Conservation (phyloP, 2,888 invertebrate genomes). For the Aproaerema taeniolella region DNA sequence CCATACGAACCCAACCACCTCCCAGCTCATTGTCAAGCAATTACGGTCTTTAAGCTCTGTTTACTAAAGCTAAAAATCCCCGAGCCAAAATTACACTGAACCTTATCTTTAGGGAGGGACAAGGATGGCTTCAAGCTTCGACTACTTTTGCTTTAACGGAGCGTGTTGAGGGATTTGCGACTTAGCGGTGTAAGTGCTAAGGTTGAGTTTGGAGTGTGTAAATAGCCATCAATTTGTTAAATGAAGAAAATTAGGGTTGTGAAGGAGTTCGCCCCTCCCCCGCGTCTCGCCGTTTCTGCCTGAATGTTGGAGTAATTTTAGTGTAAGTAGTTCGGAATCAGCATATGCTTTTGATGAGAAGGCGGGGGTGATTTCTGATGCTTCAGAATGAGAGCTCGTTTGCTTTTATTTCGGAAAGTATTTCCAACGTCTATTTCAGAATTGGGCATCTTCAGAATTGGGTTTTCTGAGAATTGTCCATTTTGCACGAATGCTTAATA, state of each 20-base stretch:
- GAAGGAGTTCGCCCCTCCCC: neutral
- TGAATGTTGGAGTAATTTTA: no score
- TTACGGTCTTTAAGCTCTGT: conserved; percentile 49
- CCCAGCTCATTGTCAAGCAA: conserved; percentile 34
- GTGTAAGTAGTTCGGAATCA: no score
- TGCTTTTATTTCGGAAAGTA: no score
- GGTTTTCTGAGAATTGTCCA: no score
- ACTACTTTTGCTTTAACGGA: conserved; percentile 10
- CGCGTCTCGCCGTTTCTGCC: neutral
- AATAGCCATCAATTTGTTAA: conserved; percentile 71
- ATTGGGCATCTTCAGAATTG: no score
- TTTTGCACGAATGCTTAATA: no score
- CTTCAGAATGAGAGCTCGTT: no score
- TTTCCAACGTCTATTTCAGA: no score
- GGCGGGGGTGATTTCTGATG: no score
- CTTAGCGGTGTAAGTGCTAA: conserved; percentile 33
- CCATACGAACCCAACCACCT: conserved; percentile 22
- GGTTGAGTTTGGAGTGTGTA: conserved; percentile 32
- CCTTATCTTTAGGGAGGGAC: conserved; percentile 69
- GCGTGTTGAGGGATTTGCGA: conserved; percentile 33
- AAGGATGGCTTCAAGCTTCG: conserved; percentile 6
- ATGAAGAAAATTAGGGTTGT: conserved; percentile 43
- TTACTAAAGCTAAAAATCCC: conserved; percentile 61
- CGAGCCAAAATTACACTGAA: conserved; percentile 46
- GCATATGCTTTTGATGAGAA: no score